Base-by-base conservation (phyloP, 2,888 invertebrate species). In the Dasypogon diadema region DNA sequence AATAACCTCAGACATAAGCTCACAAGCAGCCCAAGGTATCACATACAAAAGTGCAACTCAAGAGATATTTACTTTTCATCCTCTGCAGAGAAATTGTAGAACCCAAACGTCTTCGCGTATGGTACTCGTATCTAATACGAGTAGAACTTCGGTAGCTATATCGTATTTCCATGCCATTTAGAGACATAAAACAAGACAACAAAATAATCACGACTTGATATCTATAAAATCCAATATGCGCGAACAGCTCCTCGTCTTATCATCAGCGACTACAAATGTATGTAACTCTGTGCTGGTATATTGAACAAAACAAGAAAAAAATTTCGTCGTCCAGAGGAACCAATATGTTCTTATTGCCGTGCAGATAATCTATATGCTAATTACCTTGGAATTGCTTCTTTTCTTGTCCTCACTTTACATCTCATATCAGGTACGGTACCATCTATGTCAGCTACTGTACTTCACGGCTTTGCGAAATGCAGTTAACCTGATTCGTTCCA, bases 291-390 rank as follows among this genome's bases (percentile, higher is more conserved):
- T 42, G 12, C 42, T 12, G 42, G 42, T n/a, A 42, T 12, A 2
- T n/a, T 42, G 8, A 56, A 56, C n/a, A 24, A 22, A 24, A 24
- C 3, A 24, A 10, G 18, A 37, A 34, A 18, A 58, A 37, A 18
- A 37, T 34, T 30, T 34, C 18, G 1, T 18, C n/a, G 16, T 4
- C 65, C 46, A 5, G 22, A 48, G 24, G 65, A 65, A 18, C 48
- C 48, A 65, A 48, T 22, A 46, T 48, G 24, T 34, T 74, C 46
- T 26, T 18, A 58, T 48, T 60, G 30, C 60, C 30, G 34, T 60
- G 48, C 58, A 75, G 63, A 75, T 65, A 75, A 75, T 75, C 68
- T 75, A 75, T 68, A 75, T 75, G 75, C 75, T 75, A 75, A 75
- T 75, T 75, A 75, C 75, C 46, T 63, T 56, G 51, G 24, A 56